A percentile compares a stretch with the other conserved stretches of the same genome.
phyloP scores from a whole-genome alignment of 1,140 invertebrate species.

The Tetramorium alpestre region DNA sequence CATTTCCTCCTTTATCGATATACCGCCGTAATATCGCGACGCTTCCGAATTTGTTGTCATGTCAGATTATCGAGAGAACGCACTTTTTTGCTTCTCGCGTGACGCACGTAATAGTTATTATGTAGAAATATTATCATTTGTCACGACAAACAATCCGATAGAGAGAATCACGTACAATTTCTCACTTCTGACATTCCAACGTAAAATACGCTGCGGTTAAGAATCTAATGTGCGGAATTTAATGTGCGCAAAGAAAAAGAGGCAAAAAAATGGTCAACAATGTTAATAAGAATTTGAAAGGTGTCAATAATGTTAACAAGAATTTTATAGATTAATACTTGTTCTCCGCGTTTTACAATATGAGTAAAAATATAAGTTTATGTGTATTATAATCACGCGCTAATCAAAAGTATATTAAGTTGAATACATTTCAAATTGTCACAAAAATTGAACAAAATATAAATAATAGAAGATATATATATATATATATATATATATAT shows the following conservation, averaged over 20 bases:
- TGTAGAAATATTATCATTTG: conserved; percentile 10
- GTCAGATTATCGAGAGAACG: neutral
- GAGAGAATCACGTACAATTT: neutral
- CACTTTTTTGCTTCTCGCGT: neutral
- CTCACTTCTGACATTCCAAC: neutral
- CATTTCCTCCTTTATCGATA: conserved; percentile 34
- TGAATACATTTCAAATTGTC: neutral
- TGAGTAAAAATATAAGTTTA: conserved; percentile 9
- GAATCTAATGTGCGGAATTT: neutral
- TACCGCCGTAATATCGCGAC: neutral
- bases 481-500: neutral
- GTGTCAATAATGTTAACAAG: conserved; percentile 7
- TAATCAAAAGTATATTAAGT: neutral
- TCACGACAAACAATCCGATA: neutral
- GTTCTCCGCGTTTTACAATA: neutral
- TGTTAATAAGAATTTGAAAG: neutral
- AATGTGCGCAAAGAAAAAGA: neutral
- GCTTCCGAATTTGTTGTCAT: conserved; percentile 5
- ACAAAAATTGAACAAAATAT: neutral
- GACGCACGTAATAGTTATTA: neutral
- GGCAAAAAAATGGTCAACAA: neutral
- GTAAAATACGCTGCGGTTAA: neutral
- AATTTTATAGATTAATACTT: conserved; percentile 6
- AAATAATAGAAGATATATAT: neutral
- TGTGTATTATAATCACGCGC: neutral